Evolutionary conservation across 2,888 invertebrate species (phyloP).

Genomic region (Drosophila formosana): DNA sequence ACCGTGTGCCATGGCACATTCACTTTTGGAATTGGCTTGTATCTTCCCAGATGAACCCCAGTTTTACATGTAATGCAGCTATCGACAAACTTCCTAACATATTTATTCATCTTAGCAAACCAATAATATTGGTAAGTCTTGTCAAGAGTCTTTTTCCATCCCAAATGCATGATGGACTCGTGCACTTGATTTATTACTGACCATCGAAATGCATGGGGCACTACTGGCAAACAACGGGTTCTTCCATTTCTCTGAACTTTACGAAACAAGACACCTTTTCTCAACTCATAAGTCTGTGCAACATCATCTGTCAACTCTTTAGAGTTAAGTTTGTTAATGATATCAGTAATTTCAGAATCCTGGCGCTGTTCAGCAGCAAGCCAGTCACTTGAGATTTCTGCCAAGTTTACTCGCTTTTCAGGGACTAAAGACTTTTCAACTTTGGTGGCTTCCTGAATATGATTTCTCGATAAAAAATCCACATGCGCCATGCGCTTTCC

Average conservation of each 20-base stretch:
- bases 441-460: neutral
- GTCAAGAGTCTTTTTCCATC: neutral
- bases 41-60: conserved; percentile 13
- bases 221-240: conserved; percentile 1
- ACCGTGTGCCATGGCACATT: conserved; percentile 16
- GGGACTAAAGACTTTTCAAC: conserved; percentile 4
- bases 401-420: conserved; percentile 16
- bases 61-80: conserved; percentile 22
- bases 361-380: conserved; percentile 18
- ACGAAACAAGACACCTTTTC: conserved; percentile 8
- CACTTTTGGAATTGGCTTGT: conserved; percentile 17
- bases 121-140: conserved; percentile 1
- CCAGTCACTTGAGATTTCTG: conserved; percentile 31
- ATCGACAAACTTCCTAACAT: neutral
- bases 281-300: conserved; percentile 11
- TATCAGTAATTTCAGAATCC: conserved; percentile 5
- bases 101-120: conserved; percentile 2
- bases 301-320: conserved; percentile 12
- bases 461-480: neutral
- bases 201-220: conserved; percentile 12
- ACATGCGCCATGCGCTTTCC: conserved; percentile 6
- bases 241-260: conserved; percentile 1
- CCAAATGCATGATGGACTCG: neutral
- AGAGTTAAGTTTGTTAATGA: conserved; percentile 6
- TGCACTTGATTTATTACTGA: conserved; percentile 1